A percentile compares a stretch with the other conserved stretches of the same genome.
Evolutionary conservation across 2,888 invertebrate species (phyloP).

Genomic region (Euplagia quadripunctaria): DNA sequence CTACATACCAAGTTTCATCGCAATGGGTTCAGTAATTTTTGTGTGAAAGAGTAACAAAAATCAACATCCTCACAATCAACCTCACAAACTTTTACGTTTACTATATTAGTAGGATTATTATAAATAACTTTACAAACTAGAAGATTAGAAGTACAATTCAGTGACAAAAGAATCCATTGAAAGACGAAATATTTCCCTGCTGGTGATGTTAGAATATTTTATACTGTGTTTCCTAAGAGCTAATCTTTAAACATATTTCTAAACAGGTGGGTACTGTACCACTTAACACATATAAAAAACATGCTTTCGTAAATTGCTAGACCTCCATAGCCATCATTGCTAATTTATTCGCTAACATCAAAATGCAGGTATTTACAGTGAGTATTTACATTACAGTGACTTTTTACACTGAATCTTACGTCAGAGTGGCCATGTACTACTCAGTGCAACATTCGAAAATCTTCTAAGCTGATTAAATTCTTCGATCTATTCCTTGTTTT

Average conservation of each 20-base stretch:
- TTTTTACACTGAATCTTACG: not conserved
- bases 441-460: too few species aligned
- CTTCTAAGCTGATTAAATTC: too few species aligned
- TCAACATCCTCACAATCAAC: too few species aligned
- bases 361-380: conserved; percentile 23
- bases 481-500: too few species aligned
- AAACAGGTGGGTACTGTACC: not conserved
- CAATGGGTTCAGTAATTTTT: too few species aligned
- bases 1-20: too few species aligned
- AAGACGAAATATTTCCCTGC: not conserved
- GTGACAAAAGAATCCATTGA: not conserved
- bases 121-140: not conserved
- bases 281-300: not conserved
- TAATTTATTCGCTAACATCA: conserved; percentile 7
- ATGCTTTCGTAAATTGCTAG: not conserved
- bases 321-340: not conserved
- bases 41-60: too few species aligned
- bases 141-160: not conserved
- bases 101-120: too few species aligned
- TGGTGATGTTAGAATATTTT: not conserved
- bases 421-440: not conserved
- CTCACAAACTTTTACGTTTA: too few species aligned
- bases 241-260: not conserved
- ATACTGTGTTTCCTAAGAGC: not conserved
- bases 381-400: conserved; percentile 8